Evolutionary conservation across 2,888 invertebrate genomes (phyloP), one percentile per base, ranked within the genome.

Genomic region (Blomia tropicalis): DNA sequence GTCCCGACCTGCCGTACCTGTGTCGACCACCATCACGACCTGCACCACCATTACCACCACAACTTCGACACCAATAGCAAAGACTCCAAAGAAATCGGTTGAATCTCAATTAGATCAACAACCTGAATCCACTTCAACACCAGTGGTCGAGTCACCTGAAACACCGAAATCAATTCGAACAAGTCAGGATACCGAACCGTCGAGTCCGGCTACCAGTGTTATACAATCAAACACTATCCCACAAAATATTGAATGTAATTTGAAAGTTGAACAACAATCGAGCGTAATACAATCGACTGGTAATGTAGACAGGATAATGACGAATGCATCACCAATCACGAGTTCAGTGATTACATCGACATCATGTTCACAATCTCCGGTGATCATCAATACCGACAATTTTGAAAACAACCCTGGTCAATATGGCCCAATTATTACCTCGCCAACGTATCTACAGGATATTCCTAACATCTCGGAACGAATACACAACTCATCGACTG

Each of bases 401-500:
- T n/a, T n/a, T n/a, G n/a, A n/a, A n/a, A n/a, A n/a, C n/a, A n/a
- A n/a, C n/a, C n/a, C n/a, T n/a, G n/a, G n/a, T n/a, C n/a, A n/a
- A n/a, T n/a, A n/a, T n/a, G 17, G 36, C 17, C 17, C 36, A 17
- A 17, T 53, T 31, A 54, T 63, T 25, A 63, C 54, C 11, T 61
- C 56, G 4, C 56, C 56, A 4, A 56, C 25, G 17, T 56, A 56
- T 36, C 53, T 62, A 43, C 64, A 61, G 32, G 61, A 62, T 44
- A 62, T 64, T 47, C 64, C 64, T 17, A 54, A 65, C 29, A 51
- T 64, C 23, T 63, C 64, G 27, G 62, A 62, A 41, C 62, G 64
- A 11, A 62, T 62, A 4, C 62, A 62, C 23, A 31, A 62, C 41
- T 64, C 64, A 7, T 43, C 58, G 2, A 62, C 62, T 31, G 58